Base-by-base conservation (phyloP, 2,888 invertebrate species). In the Priocnemis perturbator region DNA sequence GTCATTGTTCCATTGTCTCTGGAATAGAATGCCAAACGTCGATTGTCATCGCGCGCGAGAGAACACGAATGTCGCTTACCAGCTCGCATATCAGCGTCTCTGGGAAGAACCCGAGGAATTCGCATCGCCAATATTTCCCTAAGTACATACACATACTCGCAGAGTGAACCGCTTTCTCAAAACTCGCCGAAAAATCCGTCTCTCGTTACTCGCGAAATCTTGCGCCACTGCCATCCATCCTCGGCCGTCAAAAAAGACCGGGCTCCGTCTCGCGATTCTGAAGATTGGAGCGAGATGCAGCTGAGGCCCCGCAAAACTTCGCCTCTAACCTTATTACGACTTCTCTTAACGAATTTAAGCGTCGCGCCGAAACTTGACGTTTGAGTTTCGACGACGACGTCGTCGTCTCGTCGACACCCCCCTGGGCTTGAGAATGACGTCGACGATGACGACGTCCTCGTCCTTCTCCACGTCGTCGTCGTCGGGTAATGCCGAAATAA, bases 271-370 rank as follows among this genome's bases (percentile, higher is more conserved):
- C 52, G 60, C 52, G 45, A 67, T 17, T 37, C 21, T 52, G 53
- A 65, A 63, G 60, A 20, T 50, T 67, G 71, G 71, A 68, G 75
- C 71, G 69, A 60, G 71, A 74, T 71, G 52, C 72, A 73, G 75
- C 74, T 73, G 66, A 50, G 50, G 14, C 78, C 71, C 71, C 52
- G 74, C 76, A 60, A 83, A 85, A 85, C 83, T 86, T 85, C 81
- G 72, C 74, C 73, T 19, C 78, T 79, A 84, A 85, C 82, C 83
- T 85, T 85, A 85, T 86, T 84, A 86, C 83, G 81, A 85, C 76
- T 85, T 71, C 82, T 81, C 83, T 82, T 85, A 85, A 86, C 85
- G 83, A 86, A 86, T 86, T 86, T 83, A 83, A 83, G 81, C 82
- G 81, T 84, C 83, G 81, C 79, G 79, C 79, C 77, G 80, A 81